These are phyloP conservation scores for Tapirus indicus DNA, from an alignment of 2,797 vertebrate genomes.

Conservation along the genomic window DNA sequence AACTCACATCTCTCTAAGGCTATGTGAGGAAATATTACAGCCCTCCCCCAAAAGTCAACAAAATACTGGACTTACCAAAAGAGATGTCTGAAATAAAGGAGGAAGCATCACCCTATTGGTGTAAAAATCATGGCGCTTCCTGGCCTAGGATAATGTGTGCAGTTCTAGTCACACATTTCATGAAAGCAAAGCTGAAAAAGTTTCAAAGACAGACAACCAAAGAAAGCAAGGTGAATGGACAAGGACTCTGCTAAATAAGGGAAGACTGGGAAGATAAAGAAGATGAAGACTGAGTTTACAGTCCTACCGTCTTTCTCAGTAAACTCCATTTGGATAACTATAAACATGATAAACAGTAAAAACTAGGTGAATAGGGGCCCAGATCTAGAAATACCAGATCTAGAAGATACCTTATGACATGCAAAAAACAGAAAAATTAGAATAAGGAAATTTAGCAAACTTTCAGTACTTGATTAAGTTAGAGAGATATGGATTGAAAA, in stretches of 20 bases:
- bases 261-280: neutral
- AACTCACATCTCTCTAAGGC: neutral
- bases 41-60: neutral
- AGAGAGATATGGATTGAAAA: neutral
- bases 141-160: neutral
- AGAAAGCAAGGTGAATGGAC: neutral
- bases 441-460: neutral
- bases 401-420: neutral
- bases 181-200: slow-evolving; percentile 3
- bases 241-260: neutral
- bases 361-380: neutral
- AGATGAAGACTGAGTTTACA: neutral
- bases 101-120: neutral
- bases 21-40: neutral
- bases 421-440: neutral
- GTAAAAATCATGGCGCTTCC: neutral
- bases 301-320: neutral
- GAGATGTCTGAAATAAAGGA: slow-evolving; percentile 13
- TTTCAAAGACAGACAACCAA: neutral
- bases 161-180: neutral
- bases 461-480: neutral
- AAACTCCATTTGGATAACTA: neutral
- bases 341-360: neutral
- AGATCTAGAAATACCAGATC: neutral
- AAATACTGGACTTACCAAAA: neutral